Evolutionary conservation across 2,113 vertebrate genomes (phyloP).

Genomic region (Abramis brama): DNA sequence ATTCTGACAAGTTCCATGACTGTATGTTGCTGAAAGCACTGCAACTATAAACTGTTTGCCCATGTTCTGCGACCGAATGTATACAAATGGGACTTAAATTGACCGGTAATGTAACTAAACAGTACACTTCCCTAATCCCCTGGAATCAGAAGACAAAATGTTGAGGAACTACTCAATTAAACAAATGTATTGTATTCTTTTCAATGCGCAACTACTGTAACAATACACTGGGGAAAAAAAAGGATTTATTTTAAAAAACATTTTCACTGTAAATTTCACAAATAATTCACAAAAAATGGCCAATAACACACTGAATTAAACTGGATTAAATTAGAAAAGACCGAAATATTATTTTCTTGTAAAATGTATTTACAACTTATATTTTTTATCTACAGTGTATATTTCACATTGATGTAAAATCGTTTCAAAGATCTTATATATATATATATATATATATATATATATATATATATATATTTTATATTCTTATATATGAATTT

Average conservation of each 20-base stretch:
- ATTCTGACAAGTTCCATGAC: conserved; percentile 67
- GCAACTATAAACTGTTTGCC: conserved; percentile 39
- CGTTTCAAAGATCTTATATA: too few species aligned
- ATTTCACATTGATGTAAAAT: too few species aligned
- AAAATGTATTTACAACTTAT: too few species aligned
- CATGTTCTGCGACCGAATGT: background rate
- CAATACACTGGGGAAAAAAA: background rate
- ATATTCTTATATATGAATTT: too few species aligned
- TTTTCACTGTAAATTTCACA: background rate
- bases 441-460: too few species aligned
- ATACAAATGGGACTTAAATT: background rate
- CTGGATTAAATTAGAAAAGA: too few species aligned
- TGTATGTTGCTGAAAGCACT: conserved; percentile 30
- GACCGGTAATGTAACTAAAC: conserved; percentile 33
- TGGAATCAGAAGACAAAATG: background rate
- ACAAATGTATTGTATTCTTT: background rate
- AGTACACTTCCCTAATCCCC: background rate
- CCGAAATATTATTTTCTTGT: too few species aligned
- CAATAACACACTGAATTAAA: too few species aligned
- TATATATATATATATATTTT: too few species aligned
- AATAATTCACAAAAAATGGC: too few species aligned
- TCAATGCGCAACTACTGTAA: background rate
- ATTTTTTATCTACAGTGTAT: too few species aligned
- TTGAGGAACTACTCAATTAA: background rate
- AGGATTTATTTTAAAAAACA: background rate